Evolutionary conservation across 2,888 invertebrate species (phyloP), one percentile per base, ranked within the genome.

Genomic region (Criorhina ranunculi): DNA sequence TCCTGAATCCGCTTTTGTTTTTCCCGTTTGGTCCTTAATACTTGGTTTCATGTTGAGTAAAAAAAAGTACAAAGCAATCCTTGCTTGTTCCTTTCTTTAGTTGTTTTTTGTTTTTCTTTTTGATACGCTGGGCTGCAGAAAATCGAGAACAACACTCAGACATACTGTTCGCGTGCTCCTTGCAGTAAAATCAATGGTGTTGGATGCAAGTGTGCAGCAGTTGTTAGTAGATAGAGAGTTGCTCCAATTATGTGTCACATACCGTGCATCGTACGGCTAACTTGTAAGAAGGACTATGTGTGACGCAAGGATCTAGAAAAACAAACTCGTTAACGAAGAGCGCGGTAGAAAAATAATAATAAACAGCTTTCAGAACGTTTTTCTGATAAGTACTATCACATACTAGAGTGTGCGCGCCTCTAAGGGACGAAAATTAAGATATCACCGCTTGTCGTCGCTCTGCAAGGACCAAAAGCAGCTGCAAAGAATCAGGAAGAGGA

Each of bases 181-280:
- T 70, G 79, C 46, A 80, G 75, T 80, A 60, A 77, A 82, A 78
- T 66, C 77, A 70, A 82, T 78, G 78, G 60, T 55, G 60, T 60
- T 17, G 42, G 31, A 19, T 49, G 35, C 24, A 33, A 57, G 59
- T 66, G 59, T 66, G 59, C 77, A 70, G 70, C 19, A 55, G 11
- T 19, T 44, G 42, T n/a, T n/a, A n/a, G n/a, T 44, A 46, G 70
- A 59, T 53, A 67, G 53, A 53, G 62, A 78, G 72, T 62, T 67
- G 62, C 37, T 66, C 64, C 55, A 78, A 79, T 79, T 79, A 73
- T 51, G 37, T 62, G 59, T 33, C 53, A 53, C 55, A 42, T 42
- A 55, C 44, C 6, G 44, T 12, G 17, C 6, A 5, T 15, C 15
- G 7, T 33, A 49, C 33, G 55, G 44, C n/a, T 17, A 55, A 57